These are phyloP conservation scores for Sarcophaga peregrina DNA, from an alignment of 1,140 invertebrate species.

Conservation along the genomic window DNA sequence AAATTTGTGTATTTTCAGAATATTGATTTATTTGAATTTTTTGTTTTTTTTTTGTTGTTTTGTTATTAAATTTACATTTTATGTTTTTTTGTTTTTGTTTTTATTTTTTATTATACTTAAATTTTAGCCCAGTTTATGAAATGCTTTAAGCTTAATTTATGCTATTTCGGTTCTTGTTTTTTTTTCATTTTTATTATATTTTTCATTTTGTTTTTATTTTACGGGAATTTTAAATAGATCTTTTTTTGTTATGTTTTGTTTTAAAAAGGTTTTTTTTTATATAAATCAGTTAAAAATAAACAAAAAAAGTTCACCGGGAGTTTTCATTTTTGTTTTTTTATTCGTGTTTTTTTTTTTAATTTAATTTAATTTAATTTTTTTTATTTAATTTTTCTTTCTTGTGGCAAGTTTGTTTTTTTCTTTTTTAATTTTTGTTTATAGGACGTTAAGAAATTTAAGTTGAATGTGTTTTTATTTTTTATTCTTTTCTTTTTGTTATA, in stretches of 20 bases:
- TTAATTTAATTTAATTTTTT: neutral
- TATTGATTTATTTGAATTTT: constrained; percentile 28
- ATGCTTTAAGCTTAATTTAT: constrained; percentile 27
- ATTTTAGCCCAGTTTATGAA: constrained; percentile 24
- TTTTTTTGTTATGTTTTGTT: neutral
- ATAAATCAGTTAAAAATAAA: constrained; percentile 4
- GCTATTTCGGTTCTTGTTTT: constrained; percentile 15
- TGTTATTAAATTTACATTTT: constrained; percentile 28
- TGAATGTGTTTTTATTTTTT: constrained; percentile 7
- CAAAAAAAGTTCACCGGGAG: constrained; percentile 8
- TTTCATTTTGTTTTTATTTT: neutral
- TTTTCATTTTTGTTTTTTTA: neutral
- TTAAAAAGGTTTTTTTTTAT: constrained; percentile 15
- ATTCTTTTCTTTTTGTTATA: neutral
- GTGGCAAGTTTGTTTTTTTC: constrained; percentile 26
- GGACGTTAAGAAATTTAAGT: constrained; percentile 27
- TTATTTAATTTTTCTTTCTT: neutral
- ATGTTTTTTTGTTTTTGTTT: neutral
- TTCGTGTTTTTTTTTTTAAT: neutral
- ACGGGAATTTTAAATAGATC: neutral
- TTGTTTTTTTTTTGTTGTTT: neutral
- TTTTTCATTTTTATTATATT: neutral
- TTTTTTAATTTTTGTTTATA: neutral
- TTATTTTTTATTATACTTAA: constrained; percentile 4
- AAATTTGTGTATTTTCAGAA: neutral